Conservation (phyloP, 35 echinoderm and acorn worm species). For the Acanthaster planci region DNA sequence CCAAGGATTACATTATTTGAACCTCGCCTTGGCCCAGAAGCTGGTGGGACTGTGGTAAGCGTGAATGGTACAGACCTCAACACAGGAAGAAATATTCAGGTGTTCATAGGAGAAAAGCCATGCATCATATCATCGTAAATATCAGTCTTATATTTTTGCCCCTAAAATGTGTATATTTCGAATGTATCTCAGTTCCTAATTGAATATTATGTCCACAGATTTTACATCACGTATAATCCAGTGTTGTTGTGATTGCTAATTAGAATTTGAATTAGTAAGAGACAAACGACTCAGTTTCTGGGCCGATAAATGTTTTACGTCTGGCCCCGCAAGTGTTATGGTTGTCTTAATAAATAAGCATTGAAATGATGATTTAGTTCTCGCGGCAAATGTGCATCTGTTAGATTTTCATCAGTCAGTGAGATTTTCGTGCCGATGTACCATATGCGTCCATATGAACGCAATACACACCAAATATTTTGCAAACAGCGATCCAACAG, state of each 20-base stretch:
- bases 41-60: conserved; percentile 21
- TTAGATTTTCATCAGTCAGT: too few relatives aligned
- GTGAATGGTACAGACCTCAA: conserved; percentile 17
- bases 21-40: conserved; percentile 21
- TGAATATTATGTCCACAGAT: too few relatives aligned
- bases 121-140: background rate
- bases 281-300: background rate
- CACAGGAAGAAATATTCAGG: conserved; percentile 4
- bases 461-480: too few relatives aligned
- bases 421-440: too few relatives aligned
- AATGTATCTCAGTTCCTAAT: too few relatives aligned
- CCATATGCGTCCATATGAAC: too few relatives aligned
- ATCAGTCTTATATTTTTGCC: background rate
- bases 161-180: background rate
- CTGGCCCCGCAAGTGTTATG: too few relatives aligned
- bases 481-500: background rate
- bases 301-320: background rate
- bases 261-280: background rate
- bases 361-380: too few relatives aligned
- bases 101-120: conserved; percentile 5
- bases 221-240: background rate
- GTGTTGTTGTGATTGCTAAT: background rate
- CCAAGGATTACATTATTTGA: conserved; percentile 20
- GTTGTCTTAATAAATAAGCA: too few relatives aligned
- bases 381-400: too few relatives aligned